A percentile compares a stretch with the other conserved stretches of the same genome.
phyloP scores from a whole-genome alignment of 2,888 invertebrate species.

The Hedychridium roseum region DNA sequence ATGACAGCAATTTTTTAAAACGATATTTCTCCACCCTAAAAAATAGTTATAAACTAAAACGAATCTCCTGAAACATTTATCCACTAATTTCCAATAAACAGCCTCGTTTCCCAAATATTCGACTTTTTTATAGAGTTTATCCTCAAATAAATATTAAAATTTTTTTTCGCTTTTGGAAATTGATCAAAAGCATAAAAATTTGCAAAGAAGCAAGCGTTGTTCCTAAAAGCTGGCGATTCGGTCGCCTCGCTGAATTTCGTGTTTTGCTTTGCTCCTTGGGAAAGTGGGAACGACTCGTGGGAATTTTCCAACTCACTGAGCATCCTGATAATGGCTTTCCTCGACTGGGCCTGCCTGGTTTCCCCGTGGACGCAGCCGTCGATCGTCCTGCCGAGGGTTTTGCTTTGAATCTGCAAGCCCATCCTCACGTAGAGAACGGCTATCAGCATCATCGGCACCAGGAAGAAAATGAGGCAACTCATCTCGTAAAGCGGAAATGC shows the following conservation, averaged over 20 bases:
- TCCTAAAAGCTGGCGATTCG: neutral
- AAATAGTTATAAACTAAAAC: too few species aligned
- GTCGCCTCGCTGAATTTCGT: neutral
- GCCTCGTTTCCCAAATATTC: too few species aligned
- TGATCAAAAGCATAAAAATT: too few species aligned
- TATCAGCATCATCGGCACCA: conserved; percentile 75
- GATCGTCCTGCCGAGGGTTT: conserved; percentile 56
- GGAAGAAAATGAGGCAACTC: conserved; percentile 83
- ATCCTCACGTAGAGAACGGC: conserved; percentile 81
- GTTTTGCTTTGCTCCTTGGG: neutral
- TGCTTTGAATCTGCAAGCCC: conserved; percentile 71
- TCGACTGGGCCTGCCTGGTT: conserved; percentile 74
- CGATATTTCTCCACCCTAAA: too few species aligned
- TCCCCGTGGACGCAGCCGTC: conserved; percentile 78
- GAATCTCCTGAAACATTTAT: too few species aligned
- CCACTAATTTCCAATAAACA: too few species aligned
- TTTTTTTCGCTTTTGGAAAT: too few species aligned
- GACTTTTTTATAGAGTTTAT: too few species aligned
- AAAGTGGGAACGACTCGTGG: conserved; percentile 1
- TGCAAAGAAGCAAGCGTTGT: too few species aligned
- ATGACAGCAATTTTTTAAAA: too few species aligned
- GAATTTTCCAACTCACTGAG: conserved; percentile 69
- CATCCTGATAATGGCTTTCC: conserved; percentile 81
- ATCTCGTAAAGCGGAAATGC: conserved; percentile 78
- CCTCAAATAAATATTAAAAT: too few species aligned